Conservation (phyloP, 2,797 vertebrate species). For the Holocentrus rufus region DNA sequence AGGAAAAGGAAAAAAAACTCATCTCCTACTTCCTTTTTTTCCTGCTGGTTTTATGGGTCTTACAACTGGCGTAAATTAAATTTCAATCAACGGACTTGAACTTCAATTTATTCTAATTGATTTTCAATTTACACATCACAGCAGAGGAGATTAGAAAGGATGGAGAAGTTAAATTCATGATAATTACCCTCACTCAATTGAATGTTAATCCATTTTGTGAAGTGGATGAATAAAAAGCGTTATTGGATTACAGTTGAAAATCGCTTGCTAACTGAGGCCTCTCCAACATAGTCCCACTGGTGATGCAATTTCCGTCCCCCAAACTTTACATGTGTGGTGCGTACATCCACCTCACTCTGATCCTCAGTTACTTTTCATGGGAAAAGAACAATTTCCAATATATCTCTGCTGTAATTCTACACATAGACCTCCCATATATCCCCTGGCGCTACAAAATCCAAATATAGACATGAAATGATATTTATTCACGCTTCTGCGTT, state of each 20-base stretch:
- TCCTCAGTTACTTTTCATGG: not conserved
- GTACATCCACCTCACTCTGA: not conserved
- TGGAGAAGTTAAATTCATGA: not conserved
- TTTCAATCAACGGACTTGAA: not conserved
- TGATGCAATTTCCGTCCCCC: not conserved
- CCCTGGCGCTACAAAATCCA: slow-evolving; percentile 14
- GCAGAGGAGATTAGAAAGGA: not conserved
- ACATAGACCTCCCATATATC: slow-evolving; percentile 12
- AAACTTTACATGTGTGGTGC: not conserved
- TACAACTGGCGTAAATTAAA: too few relatives aligned
- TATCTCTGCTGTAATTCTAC: slow-evolving; percentile 24
- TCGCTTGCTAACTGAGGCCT: not conserved
- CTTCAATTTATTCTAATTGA: slow-evolving; percentile 3
- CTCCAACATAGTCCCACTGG: not conserved
- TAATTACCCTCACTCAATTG: too few relatives aligned
- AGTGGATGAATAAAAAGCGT: slow-evolving; percentile 4
- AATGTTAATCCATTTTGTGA: not conserved
- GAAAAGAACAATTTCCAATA: slow-evolving; percentile 1
- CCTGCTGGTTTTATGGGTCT: too few relatives aligned
- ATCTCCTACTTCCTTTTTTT: not conserved
- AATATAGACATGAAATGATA: slow-evolving; percentile 36
- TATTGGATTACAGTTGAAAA: slow-evolving; percentile 11
- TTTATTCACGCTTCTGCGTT: slow-evolving; percentile 41
- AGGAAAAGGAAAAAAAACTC: too few relatives aligned
- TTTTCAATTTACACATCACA: not conserved